phyloP scores from a whole-genome alignment of 2,888 invertebrate genomes.

The Diaperis boleti region DNA sequence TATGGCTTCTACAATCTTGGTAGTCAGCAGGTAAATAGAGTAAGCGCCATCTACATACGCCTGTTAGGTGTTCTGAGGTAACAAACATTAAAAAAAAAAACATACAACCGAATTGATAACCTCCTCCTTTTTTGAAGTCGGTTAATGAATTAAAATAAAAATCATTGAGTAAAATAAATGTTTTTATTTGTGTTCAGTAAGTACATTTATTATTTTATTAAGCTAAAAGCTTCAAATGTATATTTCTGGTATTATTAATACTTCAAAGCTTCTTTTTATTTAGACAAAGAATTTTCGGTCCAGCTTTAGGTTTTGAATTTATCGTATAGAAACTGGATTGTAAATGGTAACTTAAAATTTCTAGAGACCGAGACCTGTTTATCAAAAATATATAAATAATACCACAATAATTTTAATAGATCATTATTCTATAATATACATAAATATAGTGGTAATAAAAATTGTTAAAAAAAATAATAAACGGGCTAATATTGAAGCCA shows the following conservation, averaged over 20 bases:
- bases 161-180: conserved; percentile 42
- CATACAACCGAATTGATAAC: no score
- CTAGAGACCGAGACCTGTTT: conserved; percentile 1
- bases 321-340: background rate
- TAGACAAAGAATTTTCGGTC: conserved; percentile 6
- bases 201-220: conserved; percentile 30
- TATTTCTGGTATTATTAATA: conserved; percentile 5
- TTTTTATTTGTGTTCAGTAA: conserved; percentile 39
- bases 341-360: conserved; percentile 28
- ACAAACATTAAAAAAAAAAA: no score
- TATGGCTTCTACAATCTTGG: no score
- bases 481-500: conserved; percentile 9
- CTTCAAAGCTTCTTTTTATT: conserved; percentile 28
- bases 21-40: no score
- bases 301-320: conserved; percentile 1
- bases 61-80: no score
- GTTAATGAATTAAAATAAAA: no score
- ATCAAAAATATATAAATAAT: conserved; percentile 22
- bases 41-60: no score
- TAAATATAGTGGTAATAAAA: conserved; percentile 37
- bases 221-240: conserved; percentile 22
- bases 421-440: conserved; percentile 35
- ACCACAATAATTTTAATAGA: conserved; percentile 35
- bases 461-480: conserved; percentile 34
- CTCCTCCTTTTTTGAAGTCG: no score